These are phyloP conservation scores for Epizoanthus scotinus DNA, from an alignment of 92 coral and sea anemone genomes.

Conservation along the genomic window DNA sequence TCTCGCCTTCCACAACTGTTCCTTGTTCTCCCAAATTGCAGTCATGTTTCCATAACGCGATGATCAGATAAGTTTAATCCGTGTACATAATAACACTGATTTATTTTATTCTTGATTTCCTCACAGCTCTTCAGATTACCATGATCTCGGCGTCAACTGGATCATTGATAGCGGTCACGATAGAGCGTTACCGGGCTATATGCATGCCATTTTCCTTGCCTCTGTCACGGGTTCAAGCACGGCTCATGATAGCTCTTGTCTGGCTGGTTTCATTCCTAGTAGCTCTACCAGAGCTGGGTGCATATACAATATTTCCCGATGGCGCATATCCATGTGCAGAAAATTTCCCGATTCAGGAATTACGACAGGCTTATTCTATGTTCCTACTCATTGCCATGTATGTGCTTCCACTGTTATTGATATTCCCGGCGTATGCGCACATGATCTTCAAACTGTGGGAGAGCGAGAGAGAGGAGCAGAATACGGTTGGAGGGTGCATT, in stretches of 20 bases:
- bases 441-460: constrained; percentile 81
- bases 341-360: constrained; percentile 53
- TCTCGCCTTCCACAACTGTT: too few relatives aligned
- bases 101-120: background rate
- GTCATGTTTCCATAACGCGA: too few relatives aligned
- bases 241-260: constrained; percentile 74
- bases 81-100: too few relatives aligned
- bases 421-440: constrained; percentile 79
- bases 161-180: constrained; percentile 87
- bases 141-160: constrained; percentile 92
- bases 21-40: too few relatives aligned
- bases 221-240: constrained; percentile 84
- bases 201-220: constrained; percentile 89
- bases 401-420: constrained; percentile 74
- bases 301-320: constrained; percentile 44
- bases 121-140: constrained; percentile 75
- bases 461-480: constrained; percentile 50
- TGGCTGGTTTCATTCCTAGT: constrained; percentile 82
- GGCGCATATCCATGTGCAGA: constrained; percentile 66
- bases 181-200: constrained; percentile 93
- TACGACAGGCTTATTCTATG: constrained; percentile 73
- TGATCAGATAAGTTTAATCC: background rate
- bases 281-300: constrained; percentile 88
- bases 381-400: constrained; percentile 75
- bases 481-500: constrained; percentile 71